A percentile compares a stretch with the other conserved stretches of the same genome.
Conservation (phyloP, 2,888 invertebrate species). For the Perizoma flavofasciatum region DNA sequence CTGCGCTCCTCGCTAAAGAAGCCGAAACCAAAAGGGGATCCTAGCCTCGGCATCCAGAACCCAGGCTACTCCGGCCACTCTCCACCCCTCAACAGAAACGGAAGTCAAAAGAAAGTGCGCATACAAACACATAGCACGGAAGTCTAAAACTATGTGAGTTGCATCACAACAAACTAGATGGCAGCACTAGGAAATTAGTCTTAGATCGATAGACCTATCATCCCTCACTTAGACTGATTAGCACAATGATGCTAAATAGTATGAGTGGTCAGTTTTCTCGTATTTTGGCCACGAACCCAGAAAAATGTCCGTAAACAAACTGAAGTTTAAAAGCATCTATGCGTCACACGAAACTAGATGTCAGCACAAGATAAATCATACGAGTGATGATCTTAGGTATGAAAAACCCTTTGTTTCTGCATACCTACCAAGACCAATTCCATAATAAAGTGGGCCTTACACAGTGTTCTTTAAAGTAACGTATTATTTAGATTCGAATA, state of each 20-base stretch:
- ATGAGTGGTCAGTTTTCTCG: too few species aligned
- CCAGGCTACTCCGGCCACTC: constrained; percentile 92
- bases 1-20: constrained; percentile 92
- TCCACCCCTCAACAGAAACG: constrained; percentile 92
- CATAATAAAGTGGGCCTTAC: not conserved
- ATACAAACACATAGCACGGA: constrained; percentile 97
- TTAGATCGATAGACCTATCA: too few species aligned
- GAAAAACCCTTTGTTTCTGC: too few species aligned
- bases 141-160: constrained; percentile 77
- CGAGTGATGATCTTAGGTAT: too few species aligned
- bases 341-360: constrained; percentile 1
- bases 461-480: not conserved
- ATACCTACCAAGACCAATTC: not conserved
- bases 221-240: too few species aligned
- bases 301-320: too few species aligned
- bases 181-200: constrained; percentile 19
- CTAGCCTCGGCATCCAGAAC: constrained; percentile 91
- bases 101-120: constrained; percentile 95
- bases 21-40: constrained; percentile 83
- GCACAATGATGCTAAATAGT: too few species aligned
- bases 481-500: not conserved
- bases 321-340: too few species aligned
- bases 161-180: constrained; percentile 1
- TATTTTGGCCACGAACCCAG: too few species aligned
- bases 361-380: not conserved